These are phyloP conservation scores for Eublepharis macularius DNA, from an alignment of 2,113 vertebrate genomes.

Conservation along the genomic window DNA sequence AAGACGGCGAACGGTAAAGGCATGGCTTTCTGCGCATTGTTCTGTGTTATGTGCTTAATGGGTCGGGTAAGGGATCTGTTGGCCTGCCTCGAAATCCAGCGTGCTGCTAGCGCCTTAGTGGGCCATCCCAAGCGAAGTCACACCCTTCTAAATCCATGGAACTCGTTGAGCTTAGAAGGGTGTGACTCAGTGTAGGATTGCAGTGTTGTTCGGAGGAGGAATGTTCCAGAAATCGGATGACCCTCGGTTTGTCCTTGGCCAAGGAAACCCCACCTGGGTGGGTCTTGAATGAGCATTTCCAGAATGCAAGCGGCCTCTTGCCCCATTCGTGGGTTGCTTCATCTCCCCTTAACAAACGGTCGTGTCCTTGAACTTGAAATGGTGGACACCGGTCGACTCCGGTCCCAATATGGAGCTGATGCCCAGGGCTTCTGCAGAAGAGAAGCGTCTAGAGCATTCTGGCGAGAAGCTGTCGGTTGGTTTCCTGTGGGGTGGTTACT, in stretches of 20 bases:
- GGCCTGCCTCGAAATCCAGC: no score
- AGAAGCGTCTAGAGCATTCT: neutral
- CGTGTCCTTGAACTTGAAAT: slow-evolving; percentile 85
- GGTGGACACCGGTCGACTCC: slow-evolving; percentile 52
- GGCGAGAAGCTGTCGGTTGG: neutral
- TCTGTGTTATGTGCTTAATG: neutral
- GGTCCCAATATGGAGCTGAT: slow-evolving; percentile 56
- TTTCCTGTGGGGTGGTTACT: neutral
- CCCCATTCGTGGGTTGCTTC: neutral
- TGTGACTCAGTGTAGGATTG: no score
- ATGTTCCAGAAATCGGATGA: neutral
- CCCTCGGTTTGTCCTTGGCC: slow-evolving; percentile 23
- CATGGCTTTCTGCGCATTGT: neutral
- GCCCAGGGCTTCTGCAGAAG: slow-evolving; percentile 8
- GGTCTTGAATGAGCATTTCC: neutral
- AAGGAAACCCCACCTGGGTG: neutral
- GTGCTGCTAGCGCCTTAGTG: no score
- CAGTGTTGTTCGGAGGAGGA: neutral
- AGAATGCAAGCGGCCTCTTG: slow-evolving; percentile 5
- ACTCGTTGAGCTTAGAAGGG: no score
- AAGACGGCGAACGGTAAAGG: slow-evolving; percentile 77
- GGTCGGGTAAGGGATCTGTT: neutral
- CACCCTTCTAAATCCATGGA: no score
- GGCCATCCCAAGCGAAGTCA: no score
- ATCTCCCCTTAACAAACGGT: slow-evolving; percentile 49